Evolutionary conservation across 1,140 invertebrate genomes (phyloP).

Genomic region (Phocides pigmalion): DNA sequence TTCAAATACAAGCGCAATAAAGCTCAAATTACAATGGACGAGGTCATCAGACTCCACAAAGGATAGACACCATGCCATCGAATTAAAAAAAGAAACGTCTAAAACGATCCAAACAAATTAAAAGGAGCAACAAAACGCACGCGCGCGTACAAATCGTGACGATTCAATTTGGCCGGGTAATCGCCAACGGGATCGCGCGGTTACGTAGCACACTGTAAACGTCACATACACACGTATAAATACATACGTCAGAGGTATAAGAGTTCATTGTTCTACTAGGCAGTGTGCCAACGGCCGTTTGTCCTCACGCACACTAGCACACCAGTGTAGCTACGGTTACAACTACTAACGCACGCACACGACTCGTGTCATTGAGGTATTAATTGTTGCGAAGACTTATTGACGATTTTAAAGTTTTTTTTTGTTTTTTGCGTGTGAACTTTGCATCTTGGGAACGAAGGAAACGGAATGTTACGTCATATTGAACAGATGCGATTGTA

Average conservation of each 20-base stretch:
- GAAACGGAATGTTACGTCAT: conserved; percentile 44
- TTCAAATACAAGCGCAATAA: conserved; percentile 14
- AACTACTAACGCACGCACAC: too few species aligned
- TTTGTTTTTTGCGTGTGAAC: conserved; percentile 49
- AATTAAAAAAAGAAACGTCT: conserved; percentile 21
- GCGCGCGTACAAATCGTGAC: neutral
- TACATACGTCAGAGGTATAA: conserved; percentile 53
- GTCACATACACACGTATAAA: conserved; percentile 57
- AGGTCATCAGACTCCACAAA: conserved; percentile 51
- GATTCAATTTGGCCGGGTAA: neutral
- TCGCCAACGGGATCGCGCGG: neutral
- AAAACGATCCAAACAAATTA: conserved; percentile 16
- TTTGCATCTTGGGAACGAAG: conserved; percentile 46
- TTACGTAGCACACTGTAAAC: conserved; percentile 60
- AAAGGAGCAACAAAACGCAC: neutral
- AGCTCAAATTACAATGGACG: conserved; percentile 26
- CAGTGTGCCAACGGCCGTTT: conserved; percentile 75
- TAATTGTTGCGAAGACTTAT: conserved; percentile 39
- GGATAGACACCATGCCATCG: conserved; percentile 13
- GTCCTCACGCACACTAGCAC: conserved; percentile 58
- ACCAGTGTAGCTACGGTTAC: conserved; percentile 38
- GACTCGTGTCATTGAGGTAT: conserved; percentile 39
- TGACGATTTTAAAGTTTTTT: conserved; percentile 44
- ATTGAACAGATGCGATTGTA: conserved; percentile 29
- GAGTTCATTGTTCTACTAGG: conserved; percentile 80